phyloP scores from a whole-genome alignment of 2,888 invertebrate species.

The Atrina japonica region DNA sequence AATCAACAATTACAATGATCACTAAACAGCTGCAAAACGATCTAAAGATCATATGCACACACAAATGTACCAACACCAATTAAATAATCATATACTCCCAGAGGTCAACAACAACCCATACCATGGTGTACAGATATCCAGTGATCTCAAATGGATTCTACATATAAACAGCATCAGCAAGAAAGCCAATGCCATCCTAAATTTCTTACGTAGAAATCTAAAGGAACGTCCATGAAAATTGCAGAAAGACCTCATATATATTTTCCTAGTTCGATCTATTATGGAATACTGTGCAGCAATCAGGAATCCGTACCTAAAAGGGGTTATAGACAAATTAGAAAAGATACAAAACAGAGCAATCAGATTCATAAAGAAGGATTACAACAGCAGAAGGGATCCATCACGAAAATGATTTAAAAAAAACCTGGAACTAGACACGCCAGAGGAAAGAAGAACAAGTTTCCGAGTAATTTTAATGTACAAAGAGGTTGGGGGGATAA shows the following conservation, averaged over 20 bases:
- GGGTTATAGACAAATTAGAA: conserved; percentile 32
- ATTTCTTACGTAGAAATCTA: conserved; percentile 26
- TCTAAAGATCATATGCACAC: conserved; percentile 15
- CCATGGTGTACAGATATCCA: conserved; percentile 23
- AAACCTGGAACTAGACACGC: conserved; percentile 12
- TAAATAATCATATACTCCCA: conserved; percentile 17
- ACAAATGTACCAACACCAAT: not conserved
- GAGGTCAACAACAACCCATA: conserved; percentile 26
- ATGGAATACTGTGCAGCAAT: conserved; percentile 33
- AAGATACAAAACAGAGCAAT: conserved; percentile 28
- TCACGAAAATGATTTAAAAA: conserved; percentile 11
- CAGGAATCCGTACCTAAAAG: conserved; percentile 33
- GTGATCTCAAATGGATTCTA: conserved; percentile 19
- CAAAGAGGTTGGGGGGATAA: too few species aligned
- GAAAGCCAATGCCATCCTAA: conserved; percentile 18
- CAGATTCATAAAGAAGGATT: too few species aligned
- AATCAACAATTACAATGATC: too few species aligned
- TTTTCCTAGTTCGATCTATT: conserved; percentile 23
- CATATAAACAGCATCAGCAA: conserved; percentile 29
- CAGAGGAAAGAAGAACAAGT: conserved; percentile 22
- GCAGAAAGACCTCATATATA: conserved; percentile 30
- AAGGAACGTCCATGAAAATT: conserved; percentile 16
- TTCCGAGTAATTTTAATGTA: conserved; percentile 13
- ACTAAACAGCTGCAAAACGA: too few species aligned
- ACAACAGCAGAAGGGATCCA: conserved; percentile 11